Evolutionary conservation across 2,797 vertebrate genomes (phyloP), one percentile per base, ranked within the genome.

Genomic region (Tapirus indicus): DNA sequence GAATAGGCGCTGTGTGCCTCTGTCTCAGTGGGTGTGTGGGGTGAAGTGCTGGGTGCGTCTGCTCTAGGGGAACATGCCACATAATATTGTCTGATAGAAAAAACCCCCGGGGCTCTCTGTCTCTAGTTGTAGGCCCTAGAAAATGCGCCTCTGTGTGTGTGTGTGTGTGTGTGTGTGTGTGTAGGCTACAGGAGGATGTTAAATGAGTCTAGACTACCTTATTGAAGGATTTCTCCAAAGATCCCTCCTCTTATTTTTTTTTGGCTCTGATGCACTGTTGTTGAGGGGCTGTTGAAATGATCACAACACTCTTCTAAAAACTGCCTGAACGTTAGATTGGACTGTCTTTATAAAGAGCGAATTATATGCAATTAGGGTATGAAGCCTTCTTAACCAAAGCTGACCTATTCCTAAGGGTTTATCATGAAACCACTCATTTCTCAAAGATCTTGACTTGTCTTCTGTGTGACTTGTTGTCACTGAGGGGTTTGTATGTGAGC

Each of bases 141-240:
- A 91, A 79, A 71, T 8, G 14, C 1, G 20, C 25, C 27, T 66
- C 10, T 56, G 35, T 88, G 35, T 89, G 20, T 52, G 20, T 72
- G 13, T 79, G 64, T 84, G 66, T 71, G 32, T 69, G 49, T 64
- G 49, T 64, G 14, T 84, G 35, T 38, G 38, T 85, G 20, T 64
- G 74, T 20, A 66, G 62, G n/a, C 17, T 21, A 90, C 35, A 54
- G 47, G 41, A 92, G 49, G 18, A 66, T 96, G 38, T 93, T 94
- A 69, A 58, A 35, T 89, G 88, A 89, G 75, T 91, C 71, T 64
- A 77, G 88, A 79, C 82, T 77, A 58, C 64, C 38, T 83, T 86
- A 83, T 35, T 95, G 78, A 94, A 94, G 82, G 95, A 64, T 92
- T 97, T 96, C 88, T 64, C 41, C 66, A 82, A 88, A 94, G 90